Conservation (phyloP, 1,140 invertebrate species). For the Papilio glaucus region DNA sequence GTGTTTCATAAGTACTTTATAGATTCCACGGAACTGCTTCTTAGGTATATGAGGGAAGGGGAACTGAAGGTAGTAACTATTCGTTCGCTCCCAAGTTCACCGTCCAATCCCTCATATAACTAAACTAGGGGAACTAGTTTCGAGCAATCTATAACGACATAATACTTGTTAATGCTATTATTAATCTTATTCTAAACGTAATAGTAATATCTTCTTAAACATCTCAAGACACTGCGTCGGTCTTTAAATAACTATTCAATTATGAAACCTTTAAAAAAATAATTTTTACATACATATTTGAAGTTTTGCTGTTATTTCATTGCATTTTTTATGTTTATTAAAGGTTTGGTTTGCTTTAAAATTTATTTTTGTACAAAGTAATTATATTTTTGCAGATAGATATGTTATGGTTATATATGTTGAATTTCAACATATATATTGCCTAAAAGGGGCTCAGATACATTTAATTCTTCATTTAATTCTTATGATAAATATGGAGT, state of each 20-base stretch:
- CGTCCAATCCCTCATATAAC: no score
- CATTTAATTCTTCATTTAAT: no score
- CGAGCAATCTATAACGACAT: background rate
- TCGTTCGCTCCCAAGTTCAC: no score
- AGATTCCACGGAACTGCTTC: background rate
- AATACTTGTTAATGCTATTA: background rate
- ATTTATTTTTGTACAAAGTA: no score
- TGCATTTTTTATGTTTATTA: background rate
- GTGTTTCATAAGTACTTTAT: background rate
- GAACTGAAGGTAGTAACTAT: no score
- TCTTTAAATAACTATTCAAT: constrained; percentile 7
- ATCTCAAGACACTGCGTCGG: background rate
- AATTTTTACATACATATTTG: background rate
- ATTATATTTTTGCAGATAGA: no score
- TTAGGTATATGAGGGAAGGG: no score
- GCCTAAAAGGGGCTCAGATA: no score
- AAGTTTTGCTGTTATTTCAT: background rate
- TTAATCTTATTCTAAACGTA: constrained; percentile 14
- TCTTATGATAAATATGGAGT: no score
- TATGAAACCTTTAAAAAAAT: background rate
- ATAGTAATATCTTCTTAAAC: constrained; percentile 5
- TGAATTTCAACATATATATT: no score
- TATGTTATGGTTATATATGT: no score
- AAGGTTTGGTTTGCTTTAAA: background rate
- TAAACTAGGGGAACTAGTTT: background rate